A percentile compares a stretch with the other conserved stretches of the same genome.
Evolutionary conservation across 92 coral and sea anemone species (phyloP).

Genomic region (Epizoanthus illoricatus): DNA sequence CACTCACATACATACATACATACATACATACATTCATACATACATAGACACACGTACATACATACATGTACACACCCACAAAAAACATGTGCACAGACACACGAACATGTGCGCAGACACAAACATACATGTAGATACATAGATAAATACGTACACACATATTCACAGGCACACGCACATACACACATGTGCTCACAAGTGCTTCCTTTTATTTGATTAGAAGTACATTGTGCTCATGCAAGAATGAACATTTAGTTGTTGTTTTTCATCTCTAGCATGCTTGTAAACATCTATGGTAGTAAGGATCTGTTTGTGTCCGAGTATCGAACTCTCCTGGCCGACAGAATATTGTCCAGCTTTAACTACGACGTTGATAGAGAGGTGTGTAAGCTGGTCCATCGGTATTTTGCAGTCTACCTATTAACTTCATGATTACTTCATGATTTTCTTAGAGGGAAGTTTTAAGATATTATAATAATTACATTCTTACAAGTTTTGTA

Average conservation of each 20-base stretch:
- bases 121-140: too few relatives aligned
- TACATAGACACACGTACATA: too few relatives aligned
- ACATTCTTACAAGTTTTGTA: background rate
- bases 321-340: slow-evolving; percentile 94
- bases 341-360: slow-evolving; percentile 82
- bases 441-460: too few relatives aligned
- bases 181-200: too few relatives aligned
- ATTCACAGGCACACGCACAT: background rate
- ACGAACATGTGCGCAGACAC: too few relatives aligned
- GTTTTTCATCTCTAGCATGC: slow-evolving; percentile 69
- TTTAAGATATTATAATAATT: background rate
- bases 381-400: slow-evolving; percentile 42
- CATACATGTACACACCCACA: too few relatives aligned
- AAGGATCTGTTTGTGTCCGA: slow-evolving; percentile 96
- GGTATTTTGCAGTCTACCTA: background rate
- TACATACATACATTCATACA: too few relatives aligned
- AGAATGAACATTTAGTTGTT: background rate
- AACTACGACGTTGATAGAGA: slow-evolving; percentile 95
- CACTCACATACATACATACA: too few relatives aligned
- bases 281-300: slow-evolving; percentile 93
- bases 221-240: too few relatives aligned
- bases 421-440: too few relatives aligned
- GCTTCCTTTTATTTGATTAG: too few relatives aligned
- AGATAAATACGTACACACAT: background rate
- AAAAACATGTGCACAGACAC: background rate